Conservation (phyloP, 2,888 invertebrate species). For the Cryptocheilus praepositus region DNA sequence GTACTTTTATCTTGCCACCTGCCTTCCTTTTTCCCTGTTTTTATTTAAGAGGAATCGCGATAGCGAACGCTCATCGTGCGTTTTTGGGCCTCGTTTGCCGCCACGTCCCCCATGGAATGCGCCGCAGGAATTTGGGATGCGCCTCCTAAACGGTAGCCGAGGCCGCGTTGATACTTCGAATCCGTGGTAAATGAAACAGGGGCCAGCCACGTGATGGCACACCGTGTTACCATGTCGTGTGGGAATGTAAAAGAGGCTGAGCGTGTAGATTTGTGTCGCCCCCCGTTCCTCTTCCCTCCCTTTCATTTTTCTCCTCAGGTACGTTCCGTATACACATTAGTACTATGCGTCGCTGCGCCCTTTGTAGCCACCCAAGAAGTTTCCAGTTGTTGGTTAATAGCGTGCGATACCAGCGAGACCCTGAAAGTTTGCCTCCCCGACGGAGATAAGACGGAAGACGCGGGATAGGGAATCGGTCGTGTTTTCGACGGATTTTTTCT, state of each 20-base stretch:
- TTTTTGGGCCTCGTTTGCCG: slow-evolving; percentile 7
- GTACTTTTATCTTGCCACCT: not conserved
- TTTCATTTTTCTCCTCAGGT: no score
- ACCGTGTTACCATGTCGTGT: not conserved
- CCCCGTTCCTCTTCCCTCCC: no score
- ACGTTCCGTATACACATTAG: no score
- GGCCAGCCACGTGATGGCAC: slow-evolving; percentile 14
- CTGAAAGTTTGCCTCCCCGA: slow-evolving; percentile 39
- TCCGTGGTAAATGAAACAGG: slow-evolving; percentile 51
- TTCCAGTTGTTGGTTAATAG: slow-evolving; percentile 68
- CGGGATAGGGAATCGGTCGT: slow-evolving; percentile 11
- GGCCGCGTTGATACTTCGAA: slow-evolving; percentile 43
- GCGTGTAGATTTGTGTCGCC: not conserved
- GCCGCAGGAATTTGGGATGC: slow-evolving; percentile 47
- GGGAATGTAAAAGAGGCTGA: not conserved
- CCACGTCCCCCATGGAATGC: slow-evolving; percentile 37
- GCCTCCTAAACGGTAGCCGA: slow-evolving; percentile 50
- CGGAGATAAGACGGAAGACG: slow-evolving; percentile 41
- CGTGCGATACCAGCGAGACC: slow-evolving; percentile 56
- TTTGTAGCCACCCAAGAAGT: slow-evolving; percentile 66
- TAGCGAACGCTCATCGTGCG: not conserved
- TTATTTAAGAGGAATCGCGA: no score
- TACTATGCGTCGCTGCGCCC: slow-evolving; percentile 6
- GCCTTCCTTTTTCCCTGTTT: not conserved
- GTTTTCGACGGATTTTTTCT: not conserved